Percentiles rank a stretch among this genome's conserved stretches.
These are phyloP conservation scores for Sarotherodon lohbergeri DNA, from an alignment of 2,113 vertebrate genomes.

Conservation along the genomic window DNA sequence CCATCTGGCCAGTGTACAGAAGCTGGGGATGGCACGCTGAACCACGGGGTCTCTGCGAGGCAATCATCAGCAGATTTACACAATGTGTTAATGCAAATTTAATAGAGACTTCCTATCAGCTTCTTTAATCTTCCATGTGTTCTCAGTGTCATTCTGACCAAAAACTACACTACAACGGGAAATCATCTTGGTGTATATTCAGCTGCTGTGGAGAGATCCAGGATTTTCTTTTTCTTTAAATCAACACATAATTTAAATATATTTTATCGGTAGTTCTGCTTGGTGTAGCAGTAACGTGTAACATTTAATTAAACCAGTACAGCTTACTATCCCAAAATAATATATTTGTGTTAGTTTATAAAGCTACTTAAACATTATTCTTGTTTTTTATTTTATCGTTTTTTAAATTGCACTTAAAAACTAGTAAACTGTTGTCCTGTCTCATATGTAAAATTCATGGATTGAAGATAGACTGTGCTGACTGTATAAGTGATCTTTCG, in stretches of 20 bases:
- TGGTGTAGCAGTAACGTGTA: not conserved
- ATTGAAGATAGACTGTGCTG: not conserved
- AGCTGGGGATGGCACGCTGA: conserved; percentile 81
- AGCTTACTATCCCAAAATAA: not conserved
- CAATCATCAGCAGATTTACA: conserved; percentile 82
- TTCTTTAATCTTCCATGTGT: conserved; percentile 72
- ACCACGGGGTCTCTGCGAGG: conserved; percentile 83
- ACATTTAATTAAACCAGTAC: not conserved
- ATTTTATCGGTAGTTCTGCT: not conserved
- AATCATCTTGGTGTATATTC: not conserved
- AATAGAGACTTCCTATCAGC: conserved; percentile 75
- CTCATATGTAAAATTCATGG: not conserved
- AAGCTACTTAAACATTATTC: not conserved
- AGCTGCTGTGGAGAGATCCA: not conserved
- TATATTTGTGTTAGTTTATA: not conserved
- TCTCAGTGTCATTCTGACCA: conserved; percentile 35
- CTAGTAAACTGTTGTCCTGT: not conserved
- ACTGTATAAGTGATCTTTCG: not conserved
- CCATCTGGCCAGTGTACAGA: conserved; percentile 95
- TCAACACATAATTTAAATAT: not conserved
- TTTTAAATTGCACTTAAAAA: not conserved
- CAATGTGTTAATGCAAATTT: conserved; percentile 81
- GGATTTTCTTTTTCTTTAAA: not conserved
- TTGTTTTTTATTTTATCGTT: not conserved
- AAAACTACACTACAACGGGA: conserved; percentile 5